These are phyloP conservation scores for Ceriagrion tenellum DNA, from an alignment of 2,888 invertebrate species.

Conservation along the genomic window DNA sequence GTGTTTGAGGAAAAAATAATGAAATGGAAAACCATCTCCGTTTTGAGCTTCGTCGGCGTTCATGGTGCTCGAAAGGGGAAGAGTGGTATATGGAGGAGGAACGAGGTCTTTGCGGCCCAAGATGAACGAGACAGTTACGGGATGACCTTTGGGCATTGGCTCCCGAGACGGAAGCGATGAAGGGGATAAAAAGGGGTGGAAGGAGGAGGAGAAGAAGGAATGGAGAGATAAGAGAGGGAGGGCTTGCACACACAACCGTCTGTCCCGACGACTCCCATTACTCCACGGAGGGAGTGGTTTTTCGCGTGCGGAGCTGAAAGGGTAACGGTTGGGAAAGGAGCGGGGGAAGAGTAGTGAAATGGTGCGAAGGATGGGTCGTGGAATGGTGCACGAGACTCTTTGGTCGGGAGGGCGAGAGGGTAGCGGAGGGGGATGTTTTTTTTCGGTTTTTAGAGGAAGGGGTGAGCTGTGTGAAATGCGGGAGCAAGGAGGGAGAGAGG, in stretches of 20 bases:
- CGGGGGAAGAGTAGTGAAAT: background rate
- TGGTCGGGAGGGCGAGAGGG: background rate
- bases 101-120: background rate
- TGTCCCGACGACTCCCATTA: background rate
- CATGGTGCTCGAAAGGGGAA: background rate
- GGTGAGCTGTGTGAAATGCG: background rate
- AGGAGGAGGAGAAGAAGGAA: background rate
- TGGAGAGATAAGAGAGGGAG: background rate
- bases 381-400: background rate
- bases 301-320: background rate
- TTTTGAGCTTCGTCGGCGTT: background rate
- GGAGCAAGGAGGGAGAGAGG: no score
- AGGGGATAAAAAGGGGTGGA: background rate
- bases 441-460: background rate
- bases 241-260: background rate
- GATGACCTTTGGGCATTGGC: slow-evolving; percentile 29
- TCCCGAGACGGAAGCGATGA: slow-evolving; percentile 2
- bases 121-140: slow-evolving; percentile 29
- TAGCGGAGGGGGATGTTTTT: background rate
- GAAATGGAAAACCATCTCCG: background rate
- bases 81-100: no score
- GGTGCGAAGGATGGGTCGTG: background rate
- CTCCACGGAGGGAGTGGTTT: background rate
- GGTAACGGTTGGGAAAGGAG: background rate
- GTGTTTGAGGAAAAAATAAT: background rate